Base-by-base conservation (phyloP, 2,113 vertebrate genomes). In the Tragelaphus imberbis region DNA sequence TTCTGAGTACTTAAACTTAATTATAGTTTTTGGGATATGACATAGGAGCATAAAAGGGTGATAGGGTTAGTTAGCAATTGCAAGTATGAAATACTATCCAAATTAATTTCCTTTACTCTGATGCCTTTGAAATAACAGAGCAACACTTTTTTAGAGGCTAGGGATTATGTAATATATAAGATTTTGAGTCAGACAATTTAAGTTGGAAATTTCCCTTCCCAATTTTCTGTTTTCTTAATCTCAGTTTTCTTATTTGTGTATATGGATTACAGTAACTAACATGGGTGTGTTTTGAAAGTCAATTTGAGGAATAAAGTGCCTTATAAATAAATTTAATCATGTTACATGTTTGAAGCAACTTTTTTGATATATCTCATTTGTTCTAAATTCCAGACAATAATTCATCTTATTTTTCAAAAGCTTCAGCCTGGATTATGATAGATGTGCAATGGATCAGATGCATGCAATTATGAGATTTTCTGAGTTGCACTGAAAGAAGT, bases 11-110 rank as follows among this genome's bases (percentile, higher is more conserved):
- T 91, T 91, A 84, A 84, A 63, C 28, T 55, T 28, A 81, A 36
- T 75, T 56, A n/a, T 55, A 94, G 63, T 97, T 96, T 97, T 91
- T 49, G 17, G 53, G 61, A 28, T 91, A 84, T 94, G 82, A 59
- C 47, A 12, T 44, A 94, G 14, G n/a, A 58, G 13, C 25, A 3
- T 33, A 96, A 58, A 28, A 96, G 97, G 10, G 12, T 53, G 14
- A 80, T 88, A 94, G 15, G 1, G 7, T 56, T 36, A 91, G 9
- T 81, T 88, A 91, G 7, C 11, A 93, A 75, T 40, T n/a, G 81
- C 17, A 94, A 91, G 36, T n/a, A 84, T 10, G 92, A 6, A 94
- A 97, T 80, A 21, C 5, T 93, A 81, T 96, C 88, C n/a, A 95
- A 4, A 3, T 91, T 36, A 1, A 33, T 75, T 94, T 96, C 51